Evolutionary conservation across 2,888 invertebrate genomes (phyloP).

Genomic region (Elmis aenea): DNA sequence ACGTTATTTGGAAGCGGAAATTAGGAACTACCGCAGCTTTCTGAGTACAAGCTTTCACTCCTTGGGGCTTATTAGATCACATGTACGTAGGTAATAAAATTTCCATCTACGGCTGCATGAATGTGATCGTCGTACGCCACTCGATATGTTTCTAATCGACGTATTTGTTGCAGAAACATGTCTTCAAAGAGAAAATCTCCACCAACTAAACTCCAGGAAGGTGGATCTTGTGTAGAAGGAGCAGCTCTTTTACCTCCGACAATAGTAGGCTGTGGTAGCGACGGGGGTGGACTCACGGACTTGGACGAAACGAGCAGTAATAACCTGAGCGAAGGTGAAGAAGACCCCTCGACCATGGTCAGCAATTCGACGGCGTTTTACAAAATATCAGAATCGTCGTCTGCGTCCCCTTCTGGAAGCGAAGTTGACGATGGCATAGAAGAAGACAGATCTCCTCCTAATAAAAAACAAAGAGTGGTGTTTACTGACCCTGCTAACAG

Average conservation of each 20-base stretch:
- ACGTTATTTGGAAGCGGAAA: conserved; percentile 40
- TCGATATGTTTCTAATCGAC: conserved; percentile 18
- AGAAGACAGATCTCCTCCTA: conserved; percentile 44
- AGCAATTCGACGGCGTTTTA: conserved; percentile 41
- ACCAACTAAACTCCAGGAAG: conserved; percentile 86
- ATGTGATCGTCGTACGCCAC: no score
- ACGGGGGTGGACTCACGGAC: conserved; percentile 52
- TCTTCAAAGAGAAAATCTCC: conserved; percentile 96
- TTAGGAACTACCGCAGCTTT: conserved; percentile 32
- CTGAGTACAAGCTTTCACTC: no score
- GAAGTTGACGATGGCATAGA: conserved; percentile 45
- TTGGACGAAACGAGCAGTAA: conserved; percentile 56
- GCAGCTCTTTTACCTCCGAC: conserved; percentile 36
- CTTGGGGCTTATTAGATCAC: conserved; percentile 28
- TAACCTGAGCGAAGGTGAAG: conserved; percentile 59
- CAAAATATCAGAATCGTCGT: conserved; percentile 41
- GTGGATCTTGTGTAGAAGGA: conserved; percentile 53
- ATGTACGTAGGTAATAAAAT: conserved; percentile 12
- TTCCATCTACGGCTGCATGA: conserved; percentile 11
- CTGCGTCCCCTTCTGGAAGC: conserved; percentile 46
- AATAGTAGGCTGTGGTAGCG: conserved; percentile 51
- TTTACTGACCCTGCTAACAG: conserved; percentile 31
- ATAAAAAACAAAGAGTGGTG: conserved; percentile 44
- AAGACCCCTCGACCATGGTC: conserved; percentile 45
- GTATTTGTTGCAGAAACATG: conserved; percentile 76